Evolutionary conservation across 2,888 invertebrate species (phyloP), one percentile per base, ranked within the genome.

Genomic region (Drosophila ochracea): DNA sequence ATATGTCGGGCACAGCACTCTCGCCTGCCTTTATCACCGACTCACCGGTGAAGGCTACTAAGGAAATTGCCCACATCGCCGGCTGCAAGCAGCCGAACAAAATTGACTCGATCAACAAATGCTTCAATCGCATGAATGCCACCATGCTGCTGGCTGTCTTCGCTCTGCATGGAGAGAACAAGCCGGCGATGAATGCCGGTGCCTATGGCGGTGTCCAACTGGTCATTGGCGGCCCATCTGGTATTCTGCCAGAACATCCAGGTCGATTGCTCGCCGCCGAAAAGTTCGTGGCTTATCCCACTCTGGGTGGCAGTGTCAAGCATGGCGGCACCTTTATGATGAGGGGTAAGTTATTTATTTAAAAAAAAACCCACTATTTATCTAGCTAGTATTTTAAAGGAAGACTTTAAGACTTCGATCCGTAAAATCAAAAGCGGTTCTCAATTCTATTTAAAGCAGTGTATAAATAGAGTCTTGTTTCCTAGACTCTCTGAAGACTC

Each of bases 1-100:
- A 94, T 31, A 94, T 94, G 78, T 95, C 95, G 58, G 95, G 94
- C 2, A 94, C 94, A 11, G 93, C 94, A 0, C 78, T 94, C 3
- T 94, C 94, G 55, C 94, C 94, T 1, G 94, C 94, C 89, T 94
- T 94, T 25, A 92, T 94, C 25, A 94, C 95, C 66, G 90, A 91
- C 16, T 84, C 93, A 25, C 94, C 94, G 0, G 65, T 92, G 43
- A 63, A 80, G 2, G 91, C 92, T 19, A 92, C 93, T 3, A 91
- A 82, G 66, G 92, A 92, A 28, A 93, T 94, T 57, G 93, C 92
- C 0, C 81, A 83, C 41, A 79, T 91, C 28, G 92, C 92, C 11
- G 93, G 93, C 30, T 94, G 93, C 79, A 92, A 90, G 58, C 89
- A 90, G 53, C 52, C 91, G 7, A 76, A 83, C 2, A 91, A 92